Base-by-base conservation (phyloP, 2,113 vertebrate species). In the Dipodomys ordii region DNA sequence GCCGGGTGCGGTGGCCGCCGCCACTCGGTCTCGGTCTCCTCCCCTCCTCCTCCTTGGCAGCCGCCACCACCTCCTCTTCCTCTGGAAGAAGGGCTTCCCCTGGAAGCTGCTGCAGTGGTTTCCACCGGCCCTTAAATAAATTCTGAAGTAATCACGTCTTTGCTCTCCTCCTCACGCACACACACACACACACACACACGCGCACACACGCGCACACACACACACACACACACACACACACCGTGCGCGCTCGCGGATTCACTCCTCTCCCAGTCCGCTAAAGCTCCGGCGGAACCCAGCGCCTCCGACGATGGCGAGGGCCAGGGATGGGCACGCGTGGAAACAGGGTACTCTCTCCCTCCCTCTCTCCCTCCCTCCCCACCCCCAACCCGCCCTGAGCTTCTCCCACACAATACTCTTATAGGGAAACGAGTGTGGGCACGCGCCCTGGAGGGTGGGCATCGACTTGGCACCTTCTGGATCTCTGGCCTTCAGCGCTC, bases 81-180 rank as follows among this genome's bases (percentile, higher is more conserved):
- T 95, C 84, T 94, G 74, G 83, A 76, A 92, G 94, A 39, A 97
- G 97, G 97, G 97, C 97, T 98, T 98, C 98, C 98, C 98, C 98
- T 98, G 97, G 96, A 97, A 98, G 97, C 96, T 91, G 96, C 96
- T 92, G 97, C 98, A 98, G 98, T 98, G 98, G 98, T 98, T 98
- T 98, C 98, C 98, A 97, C 98, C 98, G 94, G 88, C 88, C 98
- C 97, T 98, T 97, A 98, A 99, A 98, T 98, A 98, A 98, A 98
- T 98, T 97, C 98, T 98, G 98, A 98, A 98, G 98, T 98, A 98
- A 98, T 98, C 98, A 94, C 98, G 97, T 97, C 97, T 97, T 94
- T 95, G 96, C 96, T 94, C 93, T 94, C 96, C 96, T 97, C 97
- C 97, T 97, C 97, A 97, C 96, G 97, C 98, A 98, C 97, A 53